These are phyloP conservation scores for Drosophila leontia DNA, from an alignment of 1,140 invertebrate genomes.

Conservation along the genomic window DNA sequence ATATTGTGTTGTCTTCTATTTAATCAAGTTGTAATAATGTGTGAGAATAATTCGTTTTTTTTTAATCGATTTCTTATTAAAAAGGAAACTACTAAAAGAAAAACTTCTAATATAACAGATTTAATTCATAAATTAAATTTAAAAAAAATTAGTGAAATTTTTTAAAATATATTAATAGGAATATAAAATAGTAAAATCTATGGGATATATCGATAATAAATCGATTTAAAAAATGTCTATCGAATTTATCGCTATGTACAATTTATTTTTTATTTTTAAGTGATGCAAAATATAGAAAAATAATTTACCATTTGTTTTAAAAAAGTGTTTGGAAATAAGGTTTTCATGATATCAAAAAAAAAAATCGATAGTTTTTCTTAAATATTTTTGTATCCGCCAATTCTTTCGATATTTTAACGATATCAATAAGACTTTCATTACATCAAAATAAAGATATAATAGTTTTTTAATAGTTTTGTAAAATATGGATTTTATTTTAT, in stretches of 20 bases:
- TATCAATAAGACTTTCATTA: neutral
- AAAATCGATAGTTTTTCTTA: too few relatives aligned
- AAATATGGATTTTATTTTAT: neutral
- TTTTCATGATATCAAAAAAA: neutral
- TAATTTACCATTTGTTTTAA: too few relatives aligned
- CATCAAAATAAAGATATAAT: neutral
- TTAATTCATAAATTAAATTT: neutral
- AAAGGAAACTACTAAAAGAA: neutral
- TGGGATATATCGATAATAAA: neutral
- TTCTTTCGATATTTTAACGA: neutral
- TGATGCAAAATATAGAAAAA: too few relatives aligned
- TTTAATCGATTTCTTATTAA: neutral
- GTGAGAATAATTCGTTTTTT: conserved; percentile 58
- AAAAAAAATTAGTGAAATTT: neutral
- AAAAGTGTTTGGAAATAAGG: too few relatives aligned
- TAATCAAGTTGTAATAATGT: conserved; percentile 58
- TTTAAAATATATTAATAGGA: neutral
- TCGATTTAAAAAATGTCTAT: neutral
- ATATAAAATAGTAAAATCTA: neutral
- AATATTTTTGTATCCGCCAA: neutral
- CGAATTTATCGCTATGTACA: neutral
- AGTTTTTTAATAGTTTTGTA: neutral
- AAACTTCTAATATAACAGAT: neutral
- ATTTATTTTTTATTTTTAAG: too few relatives aligned
- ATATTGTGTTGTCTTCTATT: conserved; percentile 25